Base-by-base conservation (phyloP, 1,140 invertebrate genomes). In the Augochlora pura region DNA sequence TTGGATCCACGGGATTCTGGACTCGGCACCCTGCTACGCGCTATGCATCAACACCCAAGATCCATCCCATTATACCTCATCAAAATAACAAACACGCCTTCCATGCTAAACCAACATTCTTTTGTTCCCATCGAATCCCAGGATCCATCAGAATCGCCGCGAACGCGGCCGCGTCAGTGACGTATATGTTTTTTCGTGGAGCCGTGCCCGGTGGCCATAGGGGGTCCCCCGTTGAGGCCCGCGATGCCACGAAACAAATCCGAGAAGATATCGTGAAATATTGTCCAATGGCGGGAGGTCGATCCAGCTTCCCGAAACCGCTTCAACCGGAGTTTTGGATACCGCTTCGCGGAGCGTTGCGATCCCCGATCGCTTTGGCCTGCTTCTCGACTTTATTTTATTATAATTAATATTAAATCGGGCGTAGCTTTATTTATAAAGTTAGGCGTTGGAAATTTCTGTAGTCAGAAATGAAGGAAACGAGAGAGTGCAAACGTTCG, bases 21-120 rank as follows among this genome's bases (percentile, higher is more conserved):
- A 86, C 77, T 59, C 32, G 91, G 90, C 91, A 91, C 91, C 92
- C 91, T 86, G 92, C 91, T 90, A 92, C 81, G 92, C 88, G 89
- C 91, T 83, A 92, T 92, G 91, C 90, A 93, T 93, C 91, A 92
- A 93, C 91, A 92, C 91, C 91, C 89, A 87, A 88, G 87, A 92
- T 91, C 89, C 90, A 91, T 91, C 88, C 89, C 89, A 91, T 91
- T 91, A 91, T 92, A 91, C 81, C 90, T 91, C 90, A 91, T 92
- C 91, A 90, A 91, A 91, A 91, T 91, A 92, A 93, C 91, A 93
- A 92, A 92, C 91, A 91, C 88, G 87, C 88, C 89, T 88, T 83
- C 81, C 75, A 84, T 80, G 83, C 87, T 91, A 92, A 92, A 93
- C 91, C 88, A 92, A 92, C 91, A 92, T 92, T 92, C 90, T 88